Conservation (phyloP, 1,140 invertebrate genomes). For the Lordiphosa stackelbergi region DNA sequence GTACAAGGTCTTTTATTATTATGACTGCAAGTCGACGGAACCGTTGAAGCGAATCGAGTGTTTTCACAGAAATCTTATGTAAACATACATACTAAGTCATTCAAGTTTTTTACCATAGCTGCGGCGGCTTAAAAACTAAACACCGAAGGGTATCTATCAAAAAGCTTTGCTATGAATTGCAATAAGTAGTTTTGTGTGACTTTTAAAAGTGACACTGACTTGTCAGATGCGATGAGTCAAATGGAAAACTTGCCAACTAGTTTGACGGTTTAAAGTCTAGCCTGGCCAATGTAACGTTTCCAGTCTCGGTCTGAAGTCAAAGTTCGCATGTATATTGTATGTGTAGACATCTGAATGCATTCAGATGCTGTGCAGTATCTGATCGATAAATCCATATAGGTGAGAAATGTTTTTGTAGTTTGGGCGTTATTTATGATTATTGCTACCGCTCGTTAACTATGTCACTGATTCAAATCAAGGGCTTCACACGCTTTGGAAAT, state of each 20-base stretch:
- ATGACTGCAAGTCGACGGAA: slow-evolving; percentile 10
- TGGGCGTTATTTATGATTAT: slow-evolving; percentile 6
- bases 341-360: neutral
- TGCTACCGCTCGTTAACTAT: slow-evolving; percentile 1
- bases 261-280: slow-evolving; percentile 8
- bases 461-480: slow-evolving; percentile 11
- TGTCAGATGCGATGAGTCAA: slow-evolving; percentile 1
- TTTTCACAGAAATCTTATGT: slow-evolving; percentile 2
- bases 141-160: neutral
- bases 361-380: neutral
- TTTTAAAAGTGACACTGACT: neutral
- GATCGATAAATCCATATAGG: neutral
- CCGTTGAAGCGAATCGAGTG: slow-evolving; percentile 12
- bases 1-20: slow-evolving; percentile 4
- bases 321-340: slow-evolving; percentile 2
- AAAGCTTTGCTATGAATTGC: neutral
- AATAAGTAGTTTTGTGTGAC: neutral
- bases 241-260: slow-evolving; percentile 4
- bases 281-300: neutral
- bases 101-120: slow-evolving; percentile 2
- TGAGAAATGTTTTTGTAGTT: slow-evolving; percentile 1
- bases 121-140: slow-evolving; percentile 1
- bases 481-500: slow-evolving; percentile 7
- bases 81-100: neutral
- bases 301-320: neutral